phyloP scores from a whole-genome alignment of 1,140 invertebrate genomes.

The Megalonaias nervosa region DNA sequence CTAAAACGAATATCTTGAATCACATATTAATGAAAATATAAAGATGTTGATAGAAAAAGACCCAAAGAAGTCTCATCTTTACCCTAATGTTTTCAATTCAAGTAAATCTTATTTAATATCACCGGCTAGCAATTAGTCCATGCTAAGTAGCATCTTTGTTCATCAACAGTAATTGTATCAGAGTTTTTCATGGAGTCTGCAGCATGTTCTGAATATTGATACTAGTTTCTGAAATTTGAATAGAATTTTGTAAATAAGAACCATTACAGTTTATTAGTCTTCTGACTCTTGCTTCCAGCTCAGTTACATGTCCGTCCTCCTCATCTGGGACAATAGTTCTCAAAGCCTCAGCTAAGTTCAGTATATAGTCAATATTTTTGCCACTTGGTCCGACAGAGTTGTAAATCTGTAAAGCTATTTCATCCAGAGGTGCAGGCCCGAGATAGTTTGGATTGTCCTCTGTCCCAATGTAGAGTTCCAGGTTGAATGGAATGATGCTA shows the following conservation, averaged over 20 bases:
- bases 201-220: too few relatives aligned
- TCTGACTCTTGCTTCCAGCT: constrained; percentile 76
- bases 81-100: too few relatives aligned
- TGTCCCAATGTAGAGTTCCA: constrained; percentile 89
- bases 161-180: too few relatives aligned
- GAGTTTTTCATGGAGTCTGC: too few relatives aligned
- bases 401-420: constrained; percentile 86
- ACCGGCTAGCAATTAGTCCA: too few relatives aligned
- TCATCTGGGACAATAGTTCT: constrained; percentile 80
- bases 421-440: constrained; percentile 78
- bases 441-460: constrained; percentile 83
- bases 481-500: constrained; percentile 74
- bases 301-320: constrained; percentile 79
- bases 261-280: constrained; percentile 9
- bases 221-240: too few relatives aligned
- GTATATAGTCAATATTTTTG: constrained; percentile 89
- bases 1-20: too few relatives aligned
- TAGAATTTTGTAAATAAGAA: constrained; percentile 1
- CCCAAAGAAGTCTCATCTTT: too few relatives aligned
- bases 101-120: too few relatives aligned
- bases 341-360: constrained; percentile 87
- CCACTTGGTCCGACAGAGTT: constrained; percentile 86
- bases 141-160: too few relatives aligned
- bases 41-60: too few relatives aligned
- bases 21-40: too few relatives aligned